Evolutionary conservation across 2,797 vertebrate genomes (phyloP), one percentile per base, ranked within the genome.

Genomic region (Chaetodon trifasciatus): DNA sequence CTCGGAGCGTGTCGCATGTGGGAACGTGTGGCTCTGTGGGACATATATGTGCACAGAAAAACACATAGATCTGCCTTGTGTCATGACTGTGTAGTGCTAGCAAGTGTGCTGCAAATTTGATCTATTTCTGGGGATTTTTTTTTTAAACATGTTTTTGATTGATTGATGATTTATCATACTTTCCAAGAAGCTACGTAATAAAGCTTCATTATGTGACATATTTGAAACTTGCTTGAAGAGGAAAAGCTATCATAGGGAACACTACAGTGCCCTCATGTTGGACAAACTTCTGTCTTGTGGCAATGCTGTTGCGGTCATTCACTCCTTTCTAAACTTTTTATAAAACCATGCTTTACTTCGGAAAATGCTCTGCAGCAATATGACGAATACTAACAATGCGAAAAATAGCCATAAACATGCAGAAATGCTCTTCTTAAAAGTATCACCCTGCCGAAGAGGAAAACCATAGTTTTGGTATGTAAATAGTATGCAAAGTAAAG

Each of bases 1-100:
- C 72, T 69, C n/a, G 8, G 19, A 65, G 56, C 32, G 11, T 23
- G 67, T 55, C 74, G 62, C 23, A 8, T 6, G 40, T n/a, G 49
- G 28, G 9, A 15, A 0, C 19, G 58, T 32, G 8, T 11, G 28
- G 3, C 10, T 9, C 32, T 4, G 6, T 3, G 12, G 55, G 28
- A 6, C 53, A 23, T n/a, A 23, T 40, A 32, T 16, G 3, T 7
- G n/a, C 17, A 58, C 24, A 19, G 17, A 7, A 16, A 52, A 44
- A 64, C 65, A 53, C 56, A 28, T 16, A 5, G 3, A 40, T 68
- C 40, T 28, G 8, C 50, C 57, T 13, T 5, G 4, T 21, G 37
- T 70, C 39, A 52, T 58, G 12, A 39, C 4, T 28, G 21, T 19
- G 57, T n/a, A n/a, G 15, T 57, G 47, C 56, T 2, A 47, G n/a